These are phyloP conservation scores for Sinhomidia bicolor DNA, from an alignment of 2,888 invertebrate species.

Conservation along the genomic window DNA sequence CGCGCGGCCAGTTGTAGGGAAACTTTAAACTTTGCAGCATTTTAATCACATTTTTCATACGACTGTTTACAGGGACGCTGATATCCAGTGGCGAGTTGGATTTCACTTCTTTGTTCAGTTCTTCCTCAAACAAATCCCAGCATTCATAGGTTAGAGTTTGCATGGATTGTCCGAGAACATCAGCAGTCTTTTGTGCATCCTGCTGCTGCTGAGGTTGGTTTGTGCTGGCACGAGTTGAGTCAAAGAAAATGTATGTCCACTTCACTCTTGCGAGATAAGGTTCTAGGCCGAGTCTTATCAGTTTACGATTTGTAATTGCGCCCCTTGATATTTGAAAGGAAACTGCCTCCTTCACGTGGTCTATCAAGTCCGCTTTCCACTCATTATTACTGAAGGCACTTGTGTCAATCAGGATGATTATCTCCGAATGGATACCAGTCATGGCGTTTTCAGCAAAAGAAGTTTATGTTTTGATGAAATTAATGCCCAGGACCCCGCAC, in stretches of 20 bases:
- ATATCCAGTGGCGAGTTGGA: background rate
- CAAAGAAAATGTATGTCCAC: constrained; percentile 61
- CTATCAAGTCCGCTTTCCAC: constrained; percentile 1
- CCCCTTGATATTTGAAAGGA: constrained; percentile 64
- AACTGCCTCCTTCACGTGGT: constrained; percentile 62
- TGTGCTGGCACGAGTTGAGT: background rate
- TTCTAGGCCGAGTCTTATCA: constrained; percentile 54
- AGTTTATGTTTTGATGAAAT: background rate
- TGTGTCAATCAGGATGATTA: constrained; percentile 53
- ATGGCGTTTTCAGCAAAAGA: background rate
- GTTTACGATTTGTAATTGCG: constrained; percentile 54
- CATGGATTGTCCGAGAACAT: background rate
- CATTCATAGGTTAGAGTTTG: constrained; percentile 48
- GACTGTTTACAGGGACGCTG: background rate
- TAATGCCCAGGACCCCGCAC: too few relatives aligned
- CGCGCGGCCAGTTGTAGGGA: background rate
- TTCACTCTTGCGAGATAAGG: constrained; percentile 52
- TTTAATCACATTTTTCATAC: constrained; percentile 28
- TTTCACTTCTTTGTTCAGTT: constrained; percentile 35
- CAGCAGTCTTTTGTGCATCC: background rate
- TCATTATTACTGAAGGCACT: constrained; percentile 28
- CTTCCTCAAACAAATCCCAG: constrained; percentile 61
- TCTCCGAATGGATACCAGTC: constrained; percentile 29
- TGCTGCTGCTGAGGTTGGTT: background rate
- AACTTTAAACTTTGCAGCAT: constrained; percentile 9